Conservation (phyloP, 2,113 vertebrate genomes). For the Gnathonemus echidnorhynchus region DNA sequence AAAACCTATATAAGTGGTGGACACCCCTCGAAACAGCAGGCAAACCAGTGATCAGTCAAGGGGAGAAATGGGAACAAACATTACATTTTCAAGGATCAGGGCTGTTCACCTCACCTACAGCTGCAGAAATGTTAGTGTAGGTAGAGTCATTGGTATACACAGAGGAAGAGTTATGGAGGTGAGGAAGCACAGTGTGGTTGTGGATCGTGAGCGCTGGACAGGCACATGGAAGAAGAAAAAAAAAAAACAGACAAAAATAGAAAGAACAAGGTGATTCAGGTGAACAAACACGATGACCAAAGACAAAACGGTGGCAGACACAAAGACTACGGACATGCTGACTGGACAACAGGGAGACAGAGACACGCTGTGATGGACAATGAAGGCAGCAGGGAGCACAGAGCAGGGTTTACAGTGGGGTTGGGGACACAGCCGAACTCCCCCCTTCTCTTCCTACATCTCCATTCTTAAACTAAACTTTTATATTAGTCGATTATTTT, state of each 20-base stretch:
- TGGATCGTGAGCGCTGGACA: slow-evolving; percentile 82
- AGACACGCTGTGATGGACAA: background rate
- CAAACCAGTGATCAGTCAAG: background rate
- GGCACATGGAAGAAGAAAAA: slow-evolving; percentile 46
- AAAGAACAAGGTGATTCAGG: slow-evolving; percentile 46
- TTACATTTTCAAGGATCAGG: background rate
- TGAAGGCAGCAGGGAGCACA: background rate
- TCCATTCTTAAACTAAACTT: background rate
- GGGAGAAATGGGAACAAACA: background rate
- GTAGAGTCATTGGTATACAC: slow-evolving; percentile 95
- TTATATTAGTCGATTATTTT: background rate
- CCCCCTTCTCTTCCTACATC: background rate
- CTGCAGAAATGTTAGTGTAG: slow-evolving; percentile 96
- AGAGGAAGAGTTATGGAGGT: slow-evolving; percentile 89
- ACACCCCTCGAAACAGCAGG: background rate
- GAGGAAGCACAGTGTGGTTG: slow-evolving; percentile 93
- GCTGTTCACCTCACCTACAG: slow-evolving; percentile 82
- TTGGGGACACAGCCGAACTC: background rate
- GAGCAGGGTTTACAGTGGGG: background rate
- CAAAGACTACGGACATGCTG: slow-evolving; percentile 17
- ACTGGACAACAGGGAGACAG: background rate
- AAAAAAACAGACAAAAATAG: slow-evolving; percentile 25
- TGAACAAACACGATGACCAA: slow-evolving; percentile 28
- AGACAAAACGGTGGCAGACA: slow-evolving; percentile 25
- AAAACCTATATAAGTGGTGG: background rate